Base-by-base conservation (phyloP, 2,113 vertebrate genomes). In the Macaca fascicularis region DNA sequence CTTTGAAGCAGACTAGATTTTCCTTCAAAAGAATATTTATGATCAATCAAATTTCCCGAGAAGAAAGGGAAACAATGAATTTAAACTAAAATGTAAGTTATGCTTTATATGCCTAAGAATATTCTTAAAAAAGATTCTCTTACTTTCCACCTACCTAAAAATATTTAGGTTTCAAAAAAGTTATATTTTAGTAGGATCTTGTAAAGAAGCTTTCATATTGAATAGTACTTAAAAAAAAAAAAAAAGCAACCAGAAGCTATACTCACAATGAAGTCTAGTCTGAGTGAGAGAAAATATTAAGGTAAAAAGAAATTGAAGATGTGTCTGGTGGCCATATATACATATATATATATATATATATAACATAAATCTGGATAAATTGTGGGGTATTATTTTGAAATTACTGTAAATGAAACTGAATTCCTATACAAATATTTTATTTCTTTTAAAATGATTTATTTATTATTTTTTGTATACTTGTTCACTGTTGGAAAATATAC, bases 111-210 rank as follows among this genome's bases (percentile, higher is more conserved):
- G n/a, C 91, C 78, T 64, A 57, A 76, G 57, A 64, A 0, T 81
- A 86, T 45, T 91, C 81, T 86, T 75, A 81, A 6, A 43, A 8
- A 86, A 61, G 50, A 50, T 55, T 55, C 61, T 69, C 32, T 57
- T 85, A 12, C 38, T 94, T 84, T 84, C 75, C 75, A 90, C 50
- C 52, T 45, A 87, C n/a, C 30, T 93, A 72, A 95, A 84, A 69
- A 75, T 78, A 45, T 38, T 38, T n/a, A 72, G 64, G 72, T 78
- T 94, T 85, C 76, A 20, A 16, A 61, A 55, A 69, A 72, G 6
- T 4, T 40, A 13, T 23, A 23, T 9, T 82, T 72, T 79, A 45
- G 22, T 80, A 30, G 74, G 35, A 55, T 70, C 92, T 59, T 72
- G 27, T 91, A 83, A 83, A 94, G 67, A 40, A 48, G 48, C 38